Percentiles rank a stretch among this genome's conserved stretches.
phyloP scores from a whole-genome alignment of 2,113 vertebrate species.

The Engraulis encrasicolus region DNA sequence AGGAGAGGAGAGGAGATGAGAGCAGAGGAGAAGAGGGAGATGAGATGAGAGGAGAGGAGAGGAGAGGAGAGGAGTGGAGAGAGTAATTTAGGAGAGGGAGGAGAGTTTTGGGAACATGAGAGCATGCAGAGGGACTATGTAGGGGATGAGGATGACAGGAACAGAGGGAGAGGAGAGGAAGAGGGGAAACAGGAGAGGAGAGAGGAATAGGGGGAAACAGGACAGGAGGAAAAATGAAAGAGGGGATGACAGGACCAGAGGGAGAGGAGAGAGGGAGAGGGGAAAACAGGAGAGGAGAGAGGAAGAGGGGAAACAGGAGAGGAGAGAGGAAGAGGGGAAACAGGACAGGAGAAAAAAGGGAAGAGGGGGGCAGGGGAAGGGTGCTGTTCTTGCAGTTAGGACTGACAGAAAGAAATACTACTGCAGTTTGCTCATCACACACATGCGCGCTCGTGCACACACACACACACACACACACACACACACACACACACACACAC shows the following conservation, averaged over 20 bases:
- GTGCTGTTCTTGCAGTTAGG: constrained; percentile 17
- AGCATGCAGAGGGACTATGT: not conserved
- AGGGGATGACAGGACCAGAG: too few species aligned
- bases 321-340: not conserved
- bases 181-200: too few species aligned
- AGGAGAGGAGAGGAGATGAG: not conserved
- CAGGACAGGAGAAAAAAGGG: too few species aligned
- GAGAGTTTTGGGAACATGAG: not conserved
- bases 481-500: not conserved
- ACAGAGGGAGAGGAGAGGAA: not conserved
- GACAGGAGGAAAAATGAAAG: not conserved
- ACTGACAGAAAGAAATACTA: not conserved
- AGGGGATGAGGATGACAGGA: not conserved
- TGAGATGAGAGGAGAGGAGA: not conserved
- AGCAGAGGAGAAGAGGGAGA: not conserved
- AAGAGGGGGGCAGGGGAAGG: not conserved
- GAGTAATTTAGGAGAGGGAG: not conserved
- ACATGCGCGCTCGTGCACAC: not conserved
- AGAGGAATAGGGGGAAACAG: not conserved
- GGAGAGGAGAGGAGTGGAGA: not conserved
- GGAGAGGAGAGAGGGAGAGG: too few species aligned
- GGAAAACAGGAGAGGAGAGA: too few species aligned
- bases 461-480: not conserved
- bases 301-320: too few species aligned
- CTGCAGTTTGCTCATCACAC: not conserved